Base-by-base conservation (phyloP, 2,113 vertebrate genomes). In the Alethe diademata region DNA sequence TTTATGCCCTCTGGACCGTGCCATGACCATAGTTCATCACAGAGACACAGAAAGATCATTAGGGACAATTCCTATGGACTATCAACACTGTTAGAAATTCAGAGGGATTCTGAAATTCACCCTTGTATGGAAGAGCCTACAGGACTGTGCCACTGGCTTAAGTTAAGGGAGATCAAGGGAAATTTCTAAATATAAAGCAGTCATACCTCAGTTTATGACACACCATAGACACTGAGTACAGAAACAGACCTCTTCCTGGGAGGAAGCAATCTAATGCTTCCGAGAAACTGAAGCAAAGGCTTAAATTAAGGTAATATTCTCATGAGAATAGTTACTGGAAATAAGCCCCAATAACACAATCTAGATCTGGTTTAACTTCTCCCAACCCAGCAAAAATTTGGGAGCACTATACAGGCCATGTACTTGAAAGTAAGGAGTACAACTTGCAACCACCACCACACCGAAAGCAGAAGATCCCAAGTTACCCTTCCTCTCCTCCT, bases 401-500 rank as follows among this genome's bases (percentile, higher is more conserved):
- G 38, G 35, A 91, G 51, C 11, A 11, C 65, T 61, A 12, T 7
- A 15, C 16, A 92, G 56, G 35, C 58, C 29, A 6, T 7, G 3
- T 7, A 58, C 38, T 38, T 22, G 8, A 42, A 47, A 88, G 12
- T 6, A 50, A 40, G 18, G 4, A 50, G 14, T 18, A 19, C 58
- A 50, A 40, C 65, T 58, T 4, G 17, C 42, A 43, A 28, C 26
- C 56, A 35, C 60, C 19, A 56, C 3, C 70, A 69, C 26, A 5
- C 25, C 16, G 26, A 76, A 42, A 51, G 65, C 47, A 94, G 69
- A 70, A 83, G 85, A 84, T 66, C 36, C 50, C 64, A 50, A 76
- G 47, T 95, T 96, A 99, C 99, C 99, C 98, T 99, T 99, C 89
- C 98, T 98, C 96, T 99, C 99, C 93, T 99, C 99, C 84, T 99